Percentiles rank a stretch among this genome's conserved stretches.
phyloP scores from a whole-genome alignment of 2,888 invertebrate species.

The Leptinotarsa rubiginosa region DNA sequence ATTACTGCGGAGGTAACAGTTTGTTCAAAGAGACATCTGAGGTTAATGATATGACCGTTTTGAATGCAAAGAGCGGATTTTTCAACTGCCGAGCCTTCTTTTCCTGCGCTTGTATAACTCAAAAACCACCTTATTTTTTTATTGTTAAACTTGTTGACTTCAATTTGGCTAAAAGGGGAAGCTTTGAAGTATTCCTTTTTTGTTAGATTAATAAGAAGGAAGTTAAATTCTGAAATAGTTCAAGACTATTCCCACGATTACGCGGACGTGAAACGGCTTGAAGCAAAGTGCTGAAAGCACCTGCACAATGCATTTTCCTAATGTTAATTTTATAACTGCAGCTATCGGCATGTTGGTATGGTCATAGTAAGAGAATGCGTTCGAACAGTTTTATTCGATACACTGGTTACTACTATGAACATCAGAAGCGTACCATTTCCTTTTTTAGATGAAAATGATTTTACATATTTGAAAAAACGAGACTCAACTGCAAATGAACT shows the following conservation, averaged over 20 bases:
- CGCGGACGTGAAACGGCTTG: conserved; percentile 30
- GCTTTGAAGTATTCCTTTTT: conserved; percentile 38
- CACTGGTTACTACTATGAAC: not conserved
- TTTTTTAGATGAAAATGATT: no score
- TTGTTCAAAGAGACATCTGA: conserved; percentile 2
- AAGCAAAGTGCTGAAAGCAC: conserved; percentile 49
- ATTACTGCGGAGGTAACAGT: conserved; percentile 1
- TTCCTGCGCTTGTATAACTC: not conserved
- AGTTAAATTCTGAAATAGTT: conserved; percentile 46
- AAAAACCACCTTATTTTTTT: no score
- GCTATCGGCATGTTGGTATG: conserved; percentile 49
- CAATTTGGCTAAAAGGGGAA: not conserved
- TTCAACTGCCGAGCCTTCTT: not conserved
- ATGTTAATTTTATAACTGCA: conserved; percentile 55
- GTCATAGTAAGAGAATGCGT: conserved; percentile 50
- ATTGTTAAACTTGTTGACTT: no score
- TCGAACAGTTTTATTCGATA: conserved; percentile 49
- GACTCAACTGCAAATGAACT: no score
- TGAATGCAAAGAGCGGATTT: not conserved
- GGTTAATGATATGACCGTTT: conserved; percentile 1
- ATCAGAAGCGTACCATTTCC: no score
- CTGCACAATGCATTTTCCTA: conserved; percentile 53
- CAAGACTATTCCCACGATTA: conserved; percentile 48
- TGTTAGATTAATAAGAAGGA: conserved; percentile 28
- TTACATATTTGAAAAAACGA: no score